Evolutionary conservation across 53 echinoderm and acorn worm genomes (phyloP).

Genomic region (Crossaster papposus): DNA sequence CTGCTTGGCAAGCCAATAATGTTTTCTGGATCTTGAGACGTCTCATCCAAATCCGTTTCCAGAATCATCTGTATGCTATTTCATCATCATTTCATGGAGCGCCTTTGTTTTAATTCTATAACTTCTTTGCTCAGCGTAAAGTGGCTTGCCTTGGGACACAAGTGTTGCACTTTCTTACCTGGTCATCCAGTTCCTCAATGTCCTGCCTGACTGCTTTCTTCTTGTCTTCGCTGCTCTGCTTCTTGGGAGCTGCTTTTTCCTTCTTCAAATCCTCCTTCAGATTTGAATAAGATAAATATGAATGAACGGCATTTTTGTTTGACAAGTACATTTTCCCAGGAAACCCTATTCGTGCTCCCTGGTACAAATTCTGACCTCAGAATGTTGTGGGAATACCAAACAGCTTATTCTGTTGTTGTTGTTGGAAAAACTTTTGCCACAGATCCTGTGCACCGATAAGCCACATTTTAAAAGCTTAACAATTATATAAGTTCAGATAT

Average conservation of each 20-base stretch:
- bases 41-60: no score
- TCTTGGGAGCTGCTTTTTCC: constrained; percentile 62
- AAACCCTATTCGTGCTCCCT: background rate
- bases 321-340: background rate
- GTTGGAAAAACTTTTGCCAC: no score
- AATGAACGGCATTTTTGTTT: background rate
- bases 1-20: background rate
- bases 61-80: no score
- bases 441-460: no score
- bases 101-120: background rate
- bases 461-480: no score
- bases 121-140: background rate
- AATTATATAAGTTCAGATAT: no score
- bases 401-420: no score
- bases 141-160: background rate
- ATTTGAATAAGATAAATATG: background rate
- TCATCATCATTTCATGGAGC: no score
- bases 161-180: constrained; percentile 57
- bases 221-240: constrained; percentile 63
- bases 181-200: constrained; percentile 97
- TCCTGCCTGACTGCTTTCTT: constrained; percentile 85
- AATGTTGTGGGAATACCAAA: no score
- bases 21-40: background rate
- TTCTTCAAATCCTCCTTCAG: constrained; percentile 69
- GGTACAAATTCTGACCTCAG: no score